Evolutionary conservation across 2,113 vertebrate genomes (phyloP).

Genomic region (Bombycilla garrulus): DNA sequence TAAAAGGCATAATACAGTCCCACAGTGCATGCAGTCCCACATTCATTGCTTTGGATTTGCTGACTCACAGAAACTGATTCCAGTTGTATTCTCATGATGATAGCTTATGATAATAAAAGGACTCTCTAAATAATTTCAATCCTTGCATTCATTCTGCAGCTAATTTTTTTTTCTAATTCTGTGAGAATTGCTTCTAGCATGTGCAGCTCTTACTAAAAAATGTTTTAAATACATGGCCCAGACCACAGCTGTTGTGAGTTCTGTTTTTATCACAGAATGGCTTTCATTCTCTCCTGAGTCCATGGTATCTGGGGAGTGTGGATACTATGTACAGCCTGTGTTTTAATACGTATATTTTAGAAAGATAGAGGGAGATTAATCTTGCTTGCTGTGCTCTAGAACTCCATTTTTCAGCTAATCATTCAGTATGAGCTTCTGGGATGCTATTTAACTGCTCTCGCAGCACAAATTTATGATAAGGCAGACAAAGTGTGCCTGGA

Average conservation of each 20-base stretch:
- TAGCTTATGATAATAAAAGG: background rate
- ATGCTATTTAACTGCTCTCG: background rate
- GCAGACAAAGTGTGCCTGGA: background rate
- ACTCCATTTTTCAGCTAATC: background rate
- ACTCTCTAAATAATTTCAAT: background rate
- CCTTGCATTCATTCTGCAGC: background rate
- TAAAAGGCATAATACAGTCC: background rate
- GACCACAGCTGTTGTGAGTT: background rate
- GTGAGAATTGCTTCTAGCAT: background rate
- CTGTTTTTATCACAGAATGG: background rate
- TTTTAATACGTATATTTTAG: background rate
- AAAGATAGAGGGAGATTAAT: background rate
- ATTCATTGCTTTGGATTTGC: background rate
- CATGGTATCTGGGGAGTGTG: background rate
- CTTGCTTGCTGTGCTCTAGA: background rate
- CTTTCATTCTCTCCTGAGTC: background rate
- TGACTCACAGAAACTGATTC: constrained; percentile 10
- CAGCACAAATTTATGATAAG: background rate
- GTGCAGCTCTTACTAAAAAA: background rate
- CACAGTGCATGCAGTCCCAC: background rate
- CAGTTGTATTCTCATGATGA: background rate
- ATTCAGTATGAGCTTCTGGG: background rate
- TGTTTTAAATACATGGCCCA: background rate
- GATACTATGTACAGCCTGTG: background rate
- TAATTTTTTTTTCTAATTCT: background rate